Base-by-base conservation (phyloP, 2,797 vertebrate genomes). In the Sphaeramia orbicularis region DNA sequence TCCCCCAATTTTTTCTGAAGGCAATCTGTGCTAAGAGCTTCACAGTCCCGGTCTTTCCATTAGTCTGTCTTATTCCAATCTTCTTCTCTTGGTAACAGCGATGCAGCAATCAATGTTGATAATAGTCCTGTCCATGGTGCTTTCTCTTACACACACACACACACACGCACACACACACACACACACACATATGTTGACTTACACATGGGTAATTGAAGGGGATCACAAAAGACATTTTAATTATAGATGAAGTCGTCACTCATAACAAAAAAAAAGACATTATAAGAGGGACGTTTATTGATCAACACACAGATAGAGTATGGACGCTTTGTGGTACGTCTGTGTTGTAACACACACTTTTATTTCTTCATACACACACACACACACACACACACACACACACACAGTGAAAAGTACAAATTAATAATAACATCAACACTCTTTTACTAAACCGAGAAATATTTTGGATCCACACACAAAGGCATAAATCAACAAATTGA, bases 71-170 rank as follows among this genome's bases (percentile, higher is more conserved):
- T 35, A 48, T 35, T 65, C 16, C 56, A 54, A 14, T 73, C 73
- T 36, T 49, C 60, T 49, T 7, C 66, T 76, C 63, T 24, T 40
- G 67, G 45, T 65, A 69, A 71, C 74, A 67, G 73, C 42, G 1
- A 72, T 49, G 30, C 9, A 32, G 57, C 78, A 86, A 65, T 88
- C 88, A 83, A 77, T 84, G 81, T 57, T 61, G 81, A 83, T 85
- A 81, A 86, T 75, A 71, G 78, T 41, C 59, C 43, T 67, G 62
- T 53, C 55, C 48, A 19, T 49, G 38, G 27, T 3, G 3, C 27
- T 7, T 30, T 30, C n/a, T n/a, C n/a, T n/a, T n/a, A n/a, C n/a
- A n/a, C n/a, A n/a, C n/a, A n/a, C 52, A 40, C 64, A 21, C 65
- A 42, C 44, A 50, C 59, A 50, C 66, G 38, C 18, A 15, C 59